These are phyloP conservation scores for Tiliacea citrago DNA, from an alignment of 2,888 invertebrate genomes.

Conservation along the genomic window DNA sequence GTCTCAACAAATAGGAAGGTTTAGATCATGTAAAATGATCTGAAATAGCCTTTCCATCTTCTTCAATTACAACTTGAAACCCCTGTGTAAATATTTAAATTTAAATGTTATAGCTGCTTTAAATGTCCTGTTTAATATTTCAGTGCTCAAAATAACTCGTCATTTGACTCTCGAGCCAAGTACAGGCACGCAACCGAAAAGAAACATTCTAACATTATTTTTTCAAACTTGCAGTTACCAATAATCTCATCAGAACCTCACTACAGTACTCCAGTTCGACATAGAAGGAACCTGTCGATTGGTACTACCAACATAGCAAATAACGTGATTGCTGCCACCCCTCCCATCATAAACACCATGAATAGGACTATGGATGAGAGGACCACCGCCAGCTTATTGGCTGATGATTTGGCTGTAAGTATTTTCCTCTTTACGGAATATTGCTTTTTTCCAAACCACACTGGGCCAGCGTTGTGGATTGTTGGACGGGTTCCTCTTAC, in stretches of 20 bases:
- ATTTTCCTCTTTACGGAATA: neutral
- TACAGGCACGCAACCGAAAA: neutral
- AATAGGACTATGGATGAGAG: conserved; percentile 91
- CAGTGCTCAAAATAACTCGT: neutral
- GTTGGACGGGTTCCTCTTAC: neutral
- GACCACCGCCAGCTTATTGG: conserved; percentile 90
- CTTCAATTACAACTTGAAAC: neutral
- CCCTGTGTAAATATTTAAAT: neutral
- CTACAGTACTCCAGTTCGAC: conserved; percentile 89
- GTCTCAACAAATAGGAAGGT: too few species aligned
- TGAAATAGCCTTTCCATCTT: neutral
- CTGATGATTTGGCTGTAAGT: conserved; percentile 91
- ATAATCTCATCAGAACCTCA: conserved; percentile 85
- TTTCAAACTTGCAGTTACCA: conserved; percentile 72
- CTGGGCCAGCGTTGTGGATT: neutral
- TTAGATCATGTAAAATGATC: neutral
- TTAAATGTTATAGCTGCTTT: neutral
- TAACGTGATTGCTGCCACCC: conserved; percentile 77
- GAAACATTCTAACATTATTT: conserved; percentile 3
- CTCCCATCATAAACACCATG: conserved; percentile 82
- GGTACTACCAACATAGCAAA: conserved; percentile 86
- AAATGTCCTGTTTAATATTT: neutral
- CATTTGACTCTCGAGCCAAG: neutral
- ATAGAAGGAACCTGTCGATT: conserved; percentile 87
- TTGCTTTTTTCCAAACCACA: neutral